Conservation (phyloP, 2,797 vertebrate genomes). For the Pipistrellus pygmaeus region DNA sequence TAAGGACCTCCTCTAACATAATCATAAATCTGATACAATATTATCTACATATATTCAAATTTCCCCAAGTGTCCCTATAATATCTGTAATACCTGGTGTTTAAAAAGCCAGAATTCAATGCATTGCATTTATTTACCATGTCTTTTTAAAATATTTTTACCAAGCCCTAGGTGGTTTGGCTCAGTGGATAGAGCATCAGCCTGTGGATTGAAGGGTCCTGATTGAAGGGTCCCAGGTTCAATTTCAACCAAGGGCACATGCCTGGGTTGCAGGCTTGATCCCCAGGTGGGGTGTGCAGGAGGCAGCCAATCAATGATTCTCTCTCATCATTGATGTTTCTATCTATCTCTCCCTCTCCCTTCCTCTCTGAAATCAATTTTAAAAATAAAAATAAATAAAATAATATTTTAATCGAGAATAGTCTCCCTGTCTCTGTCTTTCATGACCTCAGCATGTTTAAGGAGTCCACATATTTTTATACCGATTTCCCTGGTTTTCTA, state of each 20-base stretch:
- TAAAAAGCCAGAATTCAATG: background rate
- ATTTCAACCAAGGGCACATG: too few relatives aligned
- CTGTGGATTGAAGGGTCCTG: too few relatives aligned
- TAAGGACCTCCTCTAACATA: background rate
- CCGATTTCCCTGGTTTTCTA: background rate
- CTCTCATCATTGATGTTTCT: too few relatives aligned
- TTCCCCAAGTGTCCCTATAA: background rate
- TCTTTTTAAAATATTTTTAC: background rate
- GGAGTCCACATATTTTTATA: background rate
- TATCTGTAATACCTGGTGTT: background rate
- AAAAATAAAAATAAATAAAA: too few relatives aligned
- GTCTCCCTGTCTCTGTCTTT: background rate
- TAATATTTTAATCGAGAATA: background rate
- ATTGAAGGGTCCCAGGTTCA: too few relatives aligned
- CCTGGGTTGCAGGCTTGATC: too few relatives aligned
- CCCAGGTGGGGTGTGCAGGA: too few relatives aligned
- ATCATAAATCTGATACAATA: background rate
- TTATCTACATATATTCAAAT: background rate
- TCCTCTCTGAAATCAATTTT: too few relatives aligned
- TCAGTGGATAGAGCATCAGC: too few relatives aligned
- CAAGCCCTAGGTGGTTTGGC: background rate
- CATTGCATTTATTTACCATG: background rate
- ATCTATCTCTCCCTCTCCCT: too few relatives aligned
- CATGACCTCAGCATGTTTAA: background rate
- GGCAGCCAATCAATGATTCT: too few relatives aligned